Evolutionary conservation across 2,888 invertebrate genomes (phyloP), one percentile per base, ranked within the genome.

Genomic region (Tromatobia lineatoria): DNA sequence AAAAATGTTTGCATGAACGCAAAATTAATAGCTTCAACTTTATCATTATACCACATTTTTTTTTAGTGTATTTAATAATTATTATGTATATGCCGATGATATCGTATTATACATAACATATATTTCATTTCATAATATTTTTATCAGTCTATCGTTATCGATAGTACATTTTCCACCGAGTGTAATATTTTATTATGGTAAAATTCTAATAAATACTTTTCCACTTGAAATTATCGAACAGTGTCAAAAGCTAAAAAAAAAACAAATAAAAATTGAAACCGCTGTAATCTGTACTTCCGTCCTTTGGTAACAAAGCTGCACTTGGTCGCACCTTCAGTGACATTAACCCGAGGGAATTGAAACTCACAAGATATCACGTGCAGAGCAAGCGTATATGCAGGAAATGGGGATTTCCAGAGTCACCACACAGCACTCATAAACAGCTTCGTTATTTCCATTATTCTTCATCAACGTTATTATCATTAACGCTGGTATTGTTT

Each of bases 401-500:
- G n/a, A 61, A 18, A n/a, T 18, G 7, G 15, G 34, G n/a, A 61
- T 61, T 61, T 8, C 13, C 2, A n/a, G 8, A 15, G 18, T 38
- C 34, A 11, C 6, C 15, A 18, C 34, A n/a, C 4, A 34, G 18
- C 61, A 34, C 42, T 42, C 20, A 42, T 42, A 23, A 64, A 23
- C 38, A 38, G 10, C 38, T 18, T 47, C 47, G 61, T 59, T 75
- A 45, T 61, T 67, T 3, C 4, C 11, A 23, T 75, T 57, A 47
- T 47, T 47, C 2, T 29, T 29, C 23, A 20, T 29, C 23, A 20
- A 64, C 54, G 11, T 69, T 54, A 54, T 76, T 42, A 70, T 38
- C 50, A 34, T 69, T 54, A 42, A 45, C 11, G 69, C 11, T 15
- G 25, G 3, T 7, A 50, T 75, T 69, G 74, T 75, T 18, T 8